Evolutionary conservation across 2,797 vertebrate genomes (phyloP), one percentile per base, ranked within the genome.

Genomic region (Brachyrhaphis roseni): DNA sequence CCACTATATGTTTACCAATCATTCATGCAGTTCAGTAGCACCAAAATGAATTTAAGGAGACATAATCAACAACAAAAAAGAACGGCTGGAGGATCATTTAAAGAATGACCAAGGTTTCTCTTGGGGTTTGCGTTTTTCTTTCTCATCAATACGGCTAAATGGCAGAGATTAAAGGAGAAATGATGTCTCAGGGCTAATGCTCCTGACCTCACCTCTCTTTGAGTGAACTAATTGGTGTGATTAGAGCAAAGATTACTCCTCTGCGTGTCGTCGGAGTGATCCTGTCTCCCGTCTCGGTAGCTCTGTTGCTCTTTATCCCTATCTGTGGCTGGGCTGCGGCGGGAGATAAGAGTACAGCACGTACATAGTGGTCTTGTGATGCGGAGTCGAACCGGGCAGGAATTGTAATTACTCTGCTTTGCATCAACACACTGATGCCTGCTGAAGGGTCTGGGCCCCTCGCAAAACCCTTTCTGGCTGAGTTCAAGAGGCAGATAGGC

Each of bases 371-470:
- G 86, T 82, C 78, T 74, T 72, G 81, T 84, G 87, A 90, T 82
- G 76, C 78, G 8, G 79, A 82, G 72, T 84, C 70, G 36, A 81
- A 78, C 72, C 80, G 72, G 79, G 51, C 49, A 76, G 78, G 66
- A 84, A 80, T 71, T 81, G 84, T 82, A 90, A 92, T 91, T 79
- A 86, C 82, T 89, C 83, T 92, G 90, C 87, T 92, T 88, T 92
- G 84, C 84, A 90, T 93, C 85, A 88, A 74, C 79, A 82, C 83
- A 83, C 78, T 76, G 79, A 82, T 87, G 86, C 88, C 81, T 12
- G 75, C 86, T 87, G 71, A 85, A 85, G 84, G 85, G 53, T 86
- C 82, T 82, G 81, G 80, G 81, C 84, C 80, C 74, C 79, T 64
- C 43, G 31, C 81, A 76, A 86, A 74, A 51, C 51, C 82, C 47